Base-by-base conservation (phyloP, 2,113 vertebrate species). In the Garra rufa region DNA sequence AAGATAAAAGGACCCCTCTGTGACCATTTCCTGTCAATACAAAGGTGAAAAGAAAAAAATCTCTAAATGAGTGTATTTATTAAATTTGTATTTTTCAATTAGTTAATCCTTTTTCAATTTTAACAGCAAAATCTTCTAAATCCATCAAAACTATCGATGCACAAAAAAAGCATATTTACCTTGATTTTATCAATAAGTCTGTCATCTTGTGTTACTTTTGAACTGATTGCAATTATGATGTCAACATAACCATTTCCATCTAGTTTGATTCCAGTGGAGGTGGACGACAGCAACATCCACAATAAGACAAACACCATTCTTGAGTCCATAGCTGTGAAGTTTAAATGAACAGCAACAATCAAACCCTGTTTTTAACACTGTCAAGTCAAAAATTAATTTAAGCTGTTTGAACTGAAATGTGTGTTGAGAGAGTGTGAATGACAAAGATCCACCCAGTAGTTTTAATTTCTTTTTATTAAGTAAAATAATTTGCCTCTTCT, bases 11-110 rank as follows among this genome's bases (percentile, higher is more conserved):
- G 34, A 34, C 34, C 34, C 34, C 3, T 34, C 5, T 4, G 34
- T 34, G 34, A 34, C 34, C 92, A 95, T 94, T 69, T 92, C 90
- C 94, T 95, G 44, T 28, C 3, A 24, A 30, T 46, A 69, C 4
- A 7, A 3, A 59, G 4, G n/a, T n/a, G n/a, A n/a, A n/a, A n/a
- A n/a, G n/a, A n/a, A n/a, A n/a, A n/a, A n/a, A n/a, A n/a, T n/a
- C n/a, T n/a, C n/a, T n/a, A n/a, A n/a, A n/a, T n/a, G n/a, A n/a
- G n/a, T n/a, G n/a, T n/a, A n/a, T n/a, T n/a, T n/a, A n/a, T n/a
- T 34, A 4, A 34, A 34, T 34, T 34, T 34, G 2, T 34, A 3
- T 34, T 34, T 34, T 34, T 34, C 2, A 34, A 34, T 34, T 34
- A 34, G 4, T 34, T 34, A 34, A 4, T 34, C 4, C 4, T 4